Conservation (phyloP, 2,797 vertebrate genomes). For the Rhynchonycteris naso region DNA sequence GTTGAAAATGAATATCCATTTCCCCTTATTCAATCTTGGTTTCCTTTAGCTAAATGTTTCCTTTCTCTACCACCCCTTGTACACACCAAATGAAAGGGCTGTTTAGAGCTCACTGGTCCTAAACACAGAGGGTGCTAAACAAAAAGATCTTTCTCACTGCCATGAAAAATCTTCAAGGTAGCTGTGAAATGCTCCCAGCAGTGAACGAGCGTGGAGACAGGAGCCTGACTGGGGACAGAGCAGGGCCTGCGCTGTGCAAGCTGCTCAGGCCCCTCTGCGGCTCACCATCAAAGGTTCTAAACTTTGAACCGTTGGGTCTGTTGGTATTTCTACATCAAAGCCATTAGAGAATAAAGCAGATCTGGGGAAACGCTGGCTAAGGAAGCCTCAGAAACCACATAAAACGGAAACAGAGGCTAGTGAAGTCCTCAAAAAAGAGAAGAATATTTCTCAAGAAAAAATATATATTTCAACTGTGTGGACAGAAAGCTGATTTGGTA, state of each 20-base stretch:
- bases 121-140: conserved; percentile 81
- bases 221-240: background rate
- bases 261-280: background rate
- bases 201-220: background rate
- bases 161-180: conserved; percentile 83
- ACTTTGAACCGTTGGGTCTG: conserved; percentile 30
- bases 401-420: conserved; percentile 20
- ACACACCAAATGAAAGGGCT: conserved; percentile 83
- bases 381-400: conserved; percentile 55
- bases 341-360: conserved; percentile 40
- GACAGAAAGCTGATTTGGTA: background rate
- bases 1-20: conserved; percentile 74
- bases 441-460: background rate
- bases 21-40: conserved; percentile 77
- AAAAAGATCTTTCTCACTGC: conserved; percentile 83
- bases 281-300: conserved; percentile 52
- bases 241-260: background rate
- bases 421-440: background rate
- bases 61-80: conserved; percentile 74
- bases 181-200: conserved; percentile 73
- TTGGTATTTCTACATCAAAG: conserved; percentile 68
- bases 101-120: conserved; percentile 79
- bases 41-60: conserved; percentile 72
- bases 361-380: background rate
- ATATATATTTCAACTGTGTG: background rate